Evolutionary conservation across 2,113 vertebrate genomes (phyloP).

Genomic region (Leucosticte australis): DNA sequence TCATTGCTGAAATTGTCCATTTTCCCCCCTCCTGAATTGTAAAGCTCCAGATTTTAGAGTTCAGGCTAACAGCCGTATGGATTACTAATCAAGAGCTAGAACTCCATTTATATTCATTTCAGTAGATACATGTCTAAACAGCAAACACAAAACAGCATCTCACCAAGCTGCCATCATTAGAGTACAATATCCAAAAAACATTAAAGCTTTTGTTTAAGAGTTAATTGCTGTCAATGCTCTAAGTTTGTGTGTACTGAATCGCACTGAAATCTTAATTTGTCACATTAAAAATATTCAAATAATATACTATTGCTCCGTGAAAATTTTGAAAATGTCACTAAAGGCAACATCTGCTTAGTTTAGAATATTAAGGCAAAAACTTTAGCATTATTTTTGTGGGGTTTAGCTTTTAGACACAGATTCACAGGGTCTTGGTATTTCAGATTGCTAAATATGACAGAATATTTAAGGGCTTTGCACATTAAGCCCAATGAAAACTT

Average conservation of each 20-base stretch:
- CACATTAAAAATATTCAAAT: neutral
- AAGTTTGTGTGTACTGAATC: neutral
- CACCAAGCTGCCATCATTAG: slow-evolving; percentile 25
- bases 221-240: neutral
- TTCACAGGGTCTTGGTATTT: neutral
- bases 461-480: slow-evolving; percentile 58
- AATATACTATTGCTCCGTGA: neutral
- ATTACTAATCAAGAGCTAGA: slow-evolving; percentile 21
- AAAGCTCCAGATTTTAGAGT: slow-evolving; percentile 44
- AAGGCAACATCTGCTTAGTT: neutral
- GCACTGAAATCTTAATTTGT: neutral
- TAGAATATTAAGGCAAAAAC: neutral
- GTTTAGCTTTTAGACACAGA: slow-evolving; percentile 20
- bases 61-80: neutral
- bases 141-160: neutral
- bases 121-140: neutral
- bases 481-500: slow-evolving; percentile 37
- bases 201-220: neutral
- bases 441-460: slow-evolving; percentile 32
- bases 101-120: slow-evolving; percentile 50
- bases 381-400: neutral
- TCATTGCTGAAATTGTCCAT: slow-evolving; percentile 52
- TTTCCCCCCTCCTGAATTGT: slow-evolving; percentile 3
- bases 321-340: neutral
- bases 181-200: neutral